Conservation (phyloP, 2,113 vertebrate genomes). For the Silurus glanis region DNA sequence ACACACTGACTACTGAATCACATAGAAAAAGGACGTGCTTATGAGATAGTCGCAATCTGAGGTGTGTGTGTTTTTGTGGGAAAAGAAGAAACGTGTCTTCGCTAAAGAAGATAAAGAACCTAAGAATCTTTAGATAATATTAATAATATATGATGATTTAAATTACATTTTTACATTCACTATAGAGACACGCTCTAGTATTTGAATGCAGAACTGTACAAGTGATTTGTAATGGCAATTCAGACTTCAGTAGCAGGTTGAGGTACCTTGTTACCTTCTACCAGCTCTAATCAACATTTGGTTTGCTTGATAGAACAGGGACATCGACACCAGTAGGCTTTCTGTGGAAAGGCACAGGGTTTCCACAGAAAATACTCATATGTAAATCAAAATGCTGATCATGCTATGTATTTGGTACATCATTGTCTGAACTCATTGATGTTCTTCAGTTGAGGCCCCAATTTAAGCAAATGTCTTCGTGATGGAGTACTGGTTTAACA, state of each 20-base stretch:
- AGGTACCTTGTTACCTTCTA: neutral
- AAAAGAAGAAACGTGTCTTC: neutral
- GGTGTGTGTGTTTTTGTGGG: neutral
- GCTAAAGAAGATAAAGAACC: neutral
- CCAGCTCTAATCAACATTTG: neutral
- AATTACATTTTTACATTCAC: neutral
- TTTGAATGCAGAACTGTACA: neutral
- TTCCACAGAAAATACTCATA: neutral
- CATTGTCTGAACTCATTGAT: neutral
- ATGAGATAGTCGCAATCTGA: no score
- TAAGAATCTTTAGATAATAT: neutral
- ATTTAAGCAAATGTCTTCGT: no score
- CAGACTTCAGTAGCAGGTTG: neutral
- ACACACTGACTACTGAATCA: conserved; percentile 35
- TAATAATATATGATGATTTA: neutral
- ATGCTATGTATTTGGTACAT: neutral
- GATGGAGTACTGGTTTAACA: neutral
- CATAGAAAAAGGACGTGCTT: neutral
- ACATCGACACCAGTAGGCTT: neutral
- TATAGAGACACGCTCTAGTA: neutral
- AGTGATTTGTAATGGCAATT: neutral
- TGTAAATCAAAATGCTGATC: neutral
- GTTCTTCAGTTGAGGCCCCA: neutral
- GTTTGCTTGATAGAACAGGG: neutral
- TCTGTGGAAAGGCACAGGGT: no score